Conservation (phyloP, 1,140 invertebrate genomes). For the Cydia splendana region DNA sequence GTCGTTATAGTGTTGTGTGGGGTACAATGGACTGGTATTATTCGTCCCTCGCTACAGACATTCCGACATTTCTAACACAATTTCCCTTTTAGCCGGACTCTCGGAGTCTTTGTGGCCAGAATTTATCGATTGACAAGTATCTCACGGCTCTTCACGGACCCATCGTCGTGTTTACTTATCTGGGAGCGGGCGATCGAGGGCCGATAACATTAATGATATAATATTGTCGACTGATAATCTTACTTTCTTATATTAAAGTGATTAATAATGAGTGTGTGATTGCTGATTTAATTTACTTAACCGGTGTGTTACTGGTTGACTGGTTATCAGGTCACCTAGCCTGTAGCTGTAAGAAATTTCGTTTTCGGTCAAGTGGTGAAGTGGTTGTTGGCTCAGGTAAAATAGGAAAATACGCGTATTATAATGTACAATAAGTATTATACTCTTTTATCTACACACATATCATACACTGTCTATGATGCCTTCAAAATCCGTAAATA, state of each 20-base stretch:
- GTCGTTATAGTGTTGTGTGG: constrained; percentile 3
- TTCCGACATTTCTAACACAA: constrained; percentile 69
- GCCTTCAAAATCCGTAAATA: too few species aligned
- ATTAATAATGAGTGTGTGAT: neutral
- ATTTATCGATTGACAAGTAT: constrained; percentile 62
- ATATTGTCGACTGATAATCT: constrained; percentile 6
- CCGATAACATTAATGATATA: constrained; percentile 26
- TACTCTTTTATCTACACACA: too few species aligned
- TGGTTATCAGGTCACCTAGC: too few species aligned
- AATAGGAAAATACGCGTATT: too few species aligned
- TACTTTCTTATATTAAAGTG: neutral
- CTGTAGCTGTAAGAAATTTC: too few species aligned
- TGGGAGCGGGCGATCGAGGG: neutral
- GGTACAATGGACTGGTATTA: constrained; percentile 22
- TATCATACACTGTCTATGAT: too few species aligned
- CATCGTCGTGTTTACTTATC: constrained; percentile 41
- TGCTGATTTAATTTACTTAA: neutral
- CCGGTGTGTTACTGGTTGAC: too few species aligned
- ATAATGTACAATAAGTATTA: too few species aligned
- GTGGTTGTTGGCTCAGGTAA: too few species aligned
- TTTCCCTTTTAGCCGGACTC: constrained; percentile 67
- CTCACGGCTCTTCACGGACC: constrained; percentile 46
- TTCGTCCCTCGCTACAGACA: constrained; percentile 47
- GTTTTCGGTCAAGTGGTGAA: too few species aligned
- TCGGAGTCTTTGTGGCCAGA: constrained; percentile 50